A percentile compares a stretch with the other conserved stretches of the same genome.
Evolutionary conservation across 2,797 vertebrate species (phyloP).

Genomic region (Sebastes reedi): DNA sequence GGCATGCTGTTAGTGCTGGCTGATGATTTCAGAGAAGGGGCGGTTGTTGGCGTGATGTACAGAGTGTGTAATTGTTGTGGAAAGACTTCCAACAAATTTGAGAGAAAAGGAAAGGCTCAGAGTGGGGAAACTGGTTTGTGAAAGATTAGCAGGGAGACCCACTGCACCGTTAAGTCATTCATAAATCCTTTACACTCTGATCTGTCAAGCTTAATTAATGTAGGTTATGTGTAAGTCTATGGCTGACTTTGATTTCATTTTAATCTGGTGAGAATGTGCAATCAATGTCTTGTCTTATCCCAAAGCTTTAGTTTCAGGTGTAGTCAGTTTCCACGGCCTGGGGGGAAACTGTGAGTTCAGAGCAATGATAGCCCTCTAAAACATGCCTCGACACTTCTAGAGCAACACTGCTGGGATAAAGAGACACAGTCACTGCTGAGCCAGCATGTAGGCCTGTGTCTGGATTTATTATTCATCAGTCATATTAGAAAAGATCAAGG

Average conservation of each 20-base stretch:
- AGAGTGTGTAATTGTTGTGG: slow-evolving; percentile 11
- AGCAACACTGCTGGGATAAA: slow-evolving; percentile 30
- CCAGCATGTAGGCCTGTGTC: slow-evolving; percentile 15
- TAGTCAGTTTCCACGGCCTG: slow-evolving; percentile 63
- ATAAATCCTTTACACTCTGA: slow-evolving; percentile 15
- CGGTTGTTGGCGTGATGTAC: slow-evolving; percentile 2
- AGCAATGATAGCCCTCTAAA: slow-evolving; percentile 50
- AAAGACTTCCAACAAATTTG: slow-evolving; percentile 4
- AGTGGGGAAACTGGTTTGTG: slow-evolving; percentile 7
- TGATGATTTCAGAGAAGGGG: slow-evolving; percentile 19
- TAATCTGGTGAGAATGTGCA: slow-evolving; percentile 17
- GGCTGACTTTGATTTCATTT: slow-evolving; percentile 2
- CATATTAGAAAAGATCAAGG: slow-evolving; percentile 36
- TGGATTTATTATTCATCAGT: slow-evolving; percentile 32
- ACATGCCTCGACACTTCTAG: slow-evolving; percentile 72
- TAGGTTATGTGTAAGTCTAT: background rate
- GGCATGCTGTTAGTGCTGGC: slow-evolving; percentile 24
- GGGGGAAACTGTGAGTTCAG: slow-evolving; percentile 64
- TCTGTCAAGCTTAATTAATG: slow-evolving; percentile 23
- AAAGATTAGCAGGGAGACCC: background rate
- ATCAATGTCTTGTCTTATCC: slow-evolving; percentile 23
- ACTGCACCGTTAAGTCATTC: slow-evolving; percentile 1
- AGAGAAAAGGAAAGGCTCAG: background rate
- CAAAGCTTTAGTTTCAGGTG: slow-evolving; percentile 47
- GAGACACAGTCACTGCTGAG: slow-evolving; percentile 30